Evolutionary conservation across 2,113 vertebrate genomes (phyloP).

Genomic region (Camelus bactrianus): DNA sequence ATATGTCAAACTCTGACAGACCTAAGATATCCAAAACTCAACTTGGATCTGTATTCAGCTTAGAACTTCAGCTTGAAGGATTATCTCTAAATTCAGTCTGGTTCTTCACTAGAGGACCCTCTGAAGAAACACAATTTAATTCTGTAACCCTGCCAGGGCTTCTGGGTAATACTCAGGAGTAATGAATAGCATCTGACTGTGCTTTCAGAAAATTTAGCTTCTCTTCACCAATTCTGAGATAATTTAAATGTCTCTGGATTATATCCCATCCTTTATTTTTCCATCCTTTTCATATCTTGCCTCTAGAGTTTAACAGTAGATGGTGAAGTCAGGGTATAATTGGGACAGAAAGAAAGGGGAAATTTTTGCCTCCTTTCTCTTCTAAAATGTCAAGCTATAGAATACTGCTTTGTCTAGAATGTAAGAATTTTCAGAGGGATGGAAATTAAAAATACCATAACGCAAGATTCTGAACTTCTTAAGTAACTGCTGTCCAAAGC

Average conservation of each 20-base stretch:
- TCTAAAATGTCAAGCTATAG: background rate
- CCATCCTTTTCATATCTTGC: background rate
- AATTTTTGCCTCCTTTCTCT: background rate
- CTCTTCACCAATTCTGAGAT: background rate
- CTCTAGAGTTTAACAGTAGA: background rate
- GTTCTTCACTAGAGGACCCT: background rate
- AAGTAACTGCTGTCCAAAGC: background rate
- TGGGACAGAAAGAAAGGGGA: background rate
- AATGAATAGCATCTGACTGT: background rate
- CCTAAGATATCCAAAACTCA: slow-evolving; percentile 7
- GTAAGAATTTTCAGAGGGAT: background rate
- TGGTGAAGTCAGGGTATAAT: background rate
- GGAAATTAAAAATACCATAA: background rate
- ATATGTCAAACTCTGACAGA: slow-evolving; percentile 34
- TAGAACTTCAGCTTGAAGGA: background rate
- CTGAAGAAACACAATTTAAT: background rate
- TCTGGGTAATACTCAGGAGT: background rate
- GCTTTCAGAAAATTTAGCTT: background rate
- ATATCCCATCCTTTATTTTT: background rate
- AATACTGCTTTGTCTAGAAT: background rate
- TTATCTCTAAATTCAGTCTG: background rate
- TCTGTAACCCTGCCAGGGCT: background rate
- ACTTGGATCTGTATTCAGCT: background rate
- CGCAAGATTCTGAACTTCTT: background rate
- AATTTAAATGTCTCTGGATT: background rate